Base-by-base conservation (phyloP, 1,140 invertebrate genomes). In the Bombyx mandarina region DNA sequence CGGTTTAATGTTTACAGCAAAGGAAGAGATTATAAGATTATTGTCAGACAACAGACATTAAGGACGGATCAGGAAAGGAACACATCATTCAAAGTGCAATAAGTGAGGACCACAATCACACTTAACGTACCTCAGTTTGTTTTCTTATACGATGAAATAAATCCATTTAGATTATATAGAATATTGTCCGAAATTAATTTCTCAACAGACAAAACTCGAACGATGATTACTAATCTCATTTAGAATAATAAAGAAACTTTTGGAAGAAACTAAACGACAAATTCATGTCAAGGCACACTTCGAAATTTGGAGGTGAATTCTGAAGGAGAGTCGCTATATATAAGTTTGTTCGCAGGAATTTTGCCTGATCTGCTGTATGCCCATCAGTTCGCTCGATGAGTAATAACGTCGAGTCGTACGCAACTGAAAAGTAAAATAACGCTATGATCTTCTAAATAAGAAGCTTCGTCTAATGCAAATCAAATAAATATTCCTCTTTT, bases 311-410 rank as follows among this genome's bases (percentile, higher is more conserved):
- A 71, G 63, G 58, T 64, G 12, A 53, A 58, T 57, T 54, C 61
- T 60, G 58, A 59, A 61, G 54, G 53, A 63, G 64, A 69, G 62
- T 77, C 61, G 79, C 92, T 93, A 93, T 90, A 93, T 93, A 88
- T 92, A 93, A 75, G 92, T 93, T 86, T 93, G 92, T 88, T 93
- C 92, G 87, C 92, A 92, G 83, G 92, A 93, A 79, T 93, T 93
- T 84, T 93, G 92, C 65, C 92, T 89, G 75, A 92, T 87, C 77
- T 90, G 88, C 76, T 91, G 90, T 71, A 91, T 90, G 71, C 90
- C 90, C 79, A 91, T 90, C 62, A 92, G 85, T 75, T 86, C 82
- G 60, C 82, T 82, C 67, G 92, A 91, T 63, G 92, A 93, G 88
- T 93, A 93, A 89, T 93, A 93, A 65, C 92, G 90, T 64, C 91